Evolutionary conservation across 23 tunicate species (phyloP), one percentile per base, ranked within the genome.

Genomic region (Corella eumyota): DNA sequence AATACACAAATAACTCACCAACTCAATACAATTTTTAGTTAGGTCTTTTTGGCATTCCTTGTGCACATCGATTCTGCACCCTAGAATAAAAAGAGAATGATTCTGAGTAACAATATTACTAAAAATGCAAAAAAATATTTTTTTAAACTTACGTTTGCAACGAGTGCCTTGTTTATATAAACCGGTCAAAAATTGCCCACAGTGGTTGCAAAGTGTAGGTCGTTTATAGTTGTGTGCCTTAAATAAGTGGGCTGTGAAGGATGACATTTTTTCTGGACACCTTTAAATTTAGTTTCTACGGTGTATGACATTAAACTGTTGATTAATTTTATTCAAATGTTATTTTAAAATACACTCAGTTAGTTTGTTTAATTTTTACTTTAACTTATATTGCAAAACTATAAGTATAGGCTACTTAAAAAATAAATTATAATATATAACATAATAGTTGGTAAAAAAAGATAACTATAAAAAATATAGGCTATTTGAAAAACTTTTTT

Each of bases 181-280:
- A 0, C 99, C 99, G 4, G 85, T 90, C 64, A 93, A 45, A 45
- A 93, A 61, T 9, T 52, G 54, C 30, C 75, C 90, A 46, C 99
- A 93, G 40, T 93, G 99, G 19, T 60, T 78, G 64, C 99, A 93
- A 69, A 84, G 85, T 7, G 99, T 93, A 34, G 99, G 99, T 58
- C 75, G 59, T 52, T 93, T 85, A 72, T 93, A 93, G 63, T 80
- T 93, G 65, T 84, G 90, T 48, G 62, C 40, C 46, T 63, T 66
- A 53, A 93, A 93, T 29, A 59, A 34, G 65, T 93, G 99, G 45
- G 73, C 37, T 45, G 47, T 68, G 37, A 74, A 35, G 6, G 79
- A 61, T 52, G 47, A 47, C 81, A 75, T 66, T 3, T 15, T 27
- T 21, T 4, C n/a, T n/a, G n/a, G n/a, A n/a, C n/a, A n/a, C n/a